Evolutionary conservation across 2,888 invertebrate genomes (phyloP), one percentile per base, ranked within the genome.

Genomic region (Polyommatus iphigenia): DNA sequence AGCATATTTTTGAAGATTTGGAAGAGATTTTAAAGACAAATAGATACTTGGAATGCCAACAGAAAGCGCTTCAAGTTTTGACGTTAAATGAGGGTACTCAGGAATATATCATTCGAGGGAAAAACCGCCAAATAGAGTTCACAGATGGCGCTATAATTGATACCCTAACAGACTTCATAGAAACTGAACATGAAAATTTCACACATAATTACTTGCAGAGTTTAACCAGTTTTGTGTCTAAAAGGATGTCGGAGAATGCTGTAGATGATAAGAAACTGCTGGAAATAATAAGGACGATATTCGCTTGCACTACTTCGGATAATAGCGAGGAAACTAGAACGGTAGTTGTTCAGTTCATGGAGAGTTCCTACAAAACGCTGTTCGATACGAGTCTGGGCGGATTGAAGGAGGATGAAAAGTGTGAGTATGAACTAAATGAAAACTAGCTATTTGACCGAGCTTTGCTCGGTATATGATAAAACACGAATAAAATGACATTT

Each of bases 171-270:
- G 80, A 88, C 2, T 86, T 81, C 3, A 82, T 90, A 0, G 82
- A 86, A 24, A 85, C 81, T 10, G 90, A 88, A 78, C 89, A 88
- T 71, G 91, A 91, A 71, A 90, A 85, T 78, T 77, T 91, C 15
- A 90, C 86, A 1, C 88, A 88, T 81, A 84, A 91, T 20, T 92
- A 90, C 81, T 84, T 93, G 78, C 82, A 86, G 36, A 87, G 89
- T 79, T 81, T 91, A 1, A 82, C 86, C 2, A 84, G 85, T 57
- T 90, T 86, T 41, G 82, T 91, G 0, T 81, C 83, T 8, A 80
- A 81, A 8, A 84, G 82, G 77, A 41, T 90, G 13, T 81, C 78
- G 13, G 54, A 46, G 15, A 77, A 77, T 29, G 13, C 36, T 3
- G 46, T 82, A 6, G 41, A 71, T 62, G 78, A 80, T 76, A 57